Conservation (phyloP, 2,888 invertebrate species). For the Lasius platythorax region DNA sequence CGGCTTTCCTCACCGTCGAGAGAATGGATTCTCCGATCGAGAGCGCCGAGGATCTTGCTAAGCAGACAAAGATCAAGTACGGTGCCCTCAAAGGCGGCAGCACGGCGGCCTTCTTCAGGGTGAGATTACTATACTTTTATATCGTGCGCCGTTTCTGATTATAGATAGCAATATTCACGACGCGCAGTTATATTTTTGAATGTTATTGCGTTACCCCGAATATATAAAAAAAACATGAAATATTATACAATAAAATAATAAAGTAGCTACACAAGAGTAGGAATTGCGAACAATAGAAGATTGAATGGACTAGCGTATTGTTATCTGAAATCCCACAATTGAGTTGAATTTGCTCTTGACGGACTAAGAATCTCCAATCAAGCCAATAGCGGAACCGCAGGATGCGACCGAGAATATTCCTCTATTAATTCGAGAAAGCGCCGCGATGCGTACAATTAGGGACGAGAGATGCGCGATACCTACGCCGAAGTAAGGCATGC, state of each 20-base stretch:
- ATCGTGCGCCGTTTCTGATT: slow-evolving; percentile 3
- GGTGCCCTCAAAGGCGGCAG: slow-evolving; percentile 96
- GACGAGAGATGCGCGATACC: slow-evolving; percentile 25
- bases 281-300: not conserved
- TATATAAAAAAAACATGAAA: not conserved
- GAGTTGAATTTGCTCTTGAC: not conserved
- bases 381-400: slow-evolving; percentile 29
- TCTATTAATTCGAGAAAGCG: slow-evolving; percentile 42
- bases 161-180: not conserved
- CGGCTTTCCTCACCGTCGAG: slow-evolving; percentile 96
- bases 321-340: slow-evolving; percentile 27
- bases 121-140: slow-evolving; percentile 82
- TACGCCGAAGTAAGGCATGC: slow-evolving; percentile 49
- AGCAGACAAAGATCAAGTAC: slow-evolving; percentile 98
- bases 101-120: slow-evolving; percentile 96
- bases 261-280: not conserved
- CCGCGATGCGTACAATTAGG: slow-evolving; percentile 42
- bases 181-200: not conserved
- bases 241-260: not conserved
- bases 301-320: not conserved
- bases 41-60: slow-evolving; percentile 96
- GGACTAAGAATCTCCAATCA: slow-evolving; percentile 38
- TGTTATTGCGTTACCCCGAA: not conserved
- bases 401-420: slow-evolving; percentile 44
- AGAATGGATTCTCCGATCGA: slow-evolving; percentile 96